Base-by-base conservation (phyloP, 2,113 vertebrate genomes). In the Engraulis encrasicolus region DNA sequence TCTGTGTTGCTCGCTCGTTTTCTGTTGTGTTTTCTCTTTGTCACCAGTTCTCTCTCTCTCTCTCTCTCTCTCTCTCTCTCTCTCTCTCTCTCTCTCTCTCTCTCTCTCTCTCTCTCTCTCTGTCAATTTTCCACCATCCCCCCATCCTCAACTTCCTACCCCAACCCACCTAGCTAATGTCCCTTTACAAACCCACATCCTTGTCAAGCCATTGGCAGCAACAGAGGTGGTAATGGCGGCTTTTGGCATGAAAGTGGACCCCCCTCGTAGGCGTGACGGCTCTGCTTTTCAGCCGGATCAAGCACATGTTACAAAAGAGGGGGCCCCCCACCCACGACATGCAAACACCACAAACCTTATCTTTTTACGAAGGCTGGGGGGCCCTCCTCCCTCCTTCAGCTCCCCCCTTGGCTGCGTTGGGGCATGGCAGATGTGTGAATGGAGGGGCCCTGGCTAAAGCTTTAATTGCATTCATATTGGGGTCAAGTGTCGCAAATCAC, bases 381-480 rank as follows among this genome's bases (percentile, higher is more conserved):
- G 40, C n/a, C n/a, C n/a, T n/a, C n/a, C n/a, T n/a, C n/a, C n/a
- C n/a, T n/a, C n/a, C n/a, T n/a, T n/a, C n/a, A n/a, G n/a, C n/a
- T n/a, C n/a, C n/a, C n/a, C 58, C 58, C n/a, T 80, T 31, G 40
- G 27, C 61, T 48, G 31, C 52, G 27, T 23, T 4, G 14, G 9
- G 19, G 19, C 52, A 36, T 38, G 58, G 61, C 48, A 84, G 40
- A 81, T 54, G 23, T 14, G 40, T 27, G 48, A 81, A 84, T 12
- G 50, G 6, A 15, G 34, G 66, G 48, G 66, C 34, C 45, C 66
- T 27, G 12, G 27, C 15, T 66, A 81, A 81, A 23, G 23, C 12
- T 17, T 40, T 84, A 84, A 84, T 74, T 84, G 45, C 78, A 52
- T 77, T 80, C 17, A 77, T 77, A 80, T 80, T 50, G 50, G 61